Base-by-base conservation (phyloP, 2,113 vertebrate genomes). In the Carassius carassius region DNA sequence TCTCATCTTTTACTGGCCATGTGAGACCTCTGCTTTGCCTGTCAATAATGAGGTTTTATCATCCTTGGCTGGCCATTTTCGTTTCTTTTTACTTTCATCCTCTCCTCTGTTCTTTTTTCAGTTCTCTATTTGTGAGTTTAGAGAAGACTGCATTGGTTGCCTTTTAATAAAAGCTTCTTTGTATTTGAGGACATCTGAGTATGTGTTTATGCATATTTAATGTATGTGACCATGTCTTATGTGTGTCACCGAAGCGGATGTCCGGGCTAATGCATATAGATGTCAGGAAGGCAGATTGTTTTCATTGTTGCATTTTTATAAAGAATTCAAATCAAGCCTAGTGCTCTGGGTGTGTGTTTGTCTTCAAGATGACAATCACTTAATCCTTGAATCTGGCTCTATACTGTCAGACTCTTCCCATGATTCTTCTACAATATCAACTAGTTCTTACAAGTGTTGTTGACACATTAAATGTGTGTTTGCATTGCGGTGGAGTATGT, bases 131-230 rank as follows among this genome's bases (percentile, higher is more conserved):
- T 70, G 41, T 72, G 9, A 49, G 60, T 80, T 87, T 58, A 21
- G 75, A 80, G 37, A 78, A 81, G 87, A 75, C 29, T 14, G 74
- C 84, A 63, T 1, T 56, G 65, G 23, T 62, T 41, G 81, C 41
- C 63, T 62, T 65, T 37, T 12, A 16, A 90, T 88, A 84, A 90
- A 90, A 88, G 83, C 70, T 77, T 49, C 84, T 86, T 90, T 92
- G 90, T 89, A 6, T 80, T 65, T 63, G 5, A 63, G 60, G 37
- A 65, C 35, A 47, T 62, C n/a, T 19, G n/a, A 47, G 21, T 10
- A 41, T 65, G 9, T 44, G 41, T 67, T 5, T 81, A 67, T 81
- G 44, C 29, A 67, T 69, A 19, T 80, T 80, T 80, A 10, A 81
- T 65, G 62, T 21, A 81, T 67, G 29, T 8, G 9, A 65, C 58